phyloP scores from a whole-genome alignment of 2,797 vertebrate genomes.

The Nothura maculosa region DNA sequence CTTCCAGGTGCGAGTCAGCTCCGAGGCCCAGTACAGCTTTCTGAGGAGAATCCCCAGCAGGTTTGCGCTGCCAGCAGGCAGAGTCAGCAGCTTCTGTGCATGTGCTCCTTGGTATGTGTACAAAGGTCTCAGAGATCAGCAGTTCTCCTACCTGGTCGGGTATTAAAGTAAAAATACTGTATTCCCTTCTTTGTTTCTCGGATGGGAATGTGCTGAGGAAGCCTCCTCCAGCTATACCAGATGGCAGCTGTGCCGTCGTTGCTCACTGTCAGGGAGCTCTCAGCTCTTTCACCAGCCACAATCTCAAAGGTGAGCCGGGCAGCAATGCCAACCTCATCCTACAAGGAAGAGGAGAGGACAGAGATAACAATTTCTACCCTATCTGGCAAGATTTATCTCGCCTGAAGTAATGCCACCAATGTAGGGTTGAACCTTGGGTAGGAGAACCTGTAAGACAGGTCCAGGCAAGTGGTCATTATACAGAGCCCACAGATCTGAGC shows the following conservation, averaged over 20 bases:
- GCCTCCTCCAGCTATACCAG: conserved; percentile 91
- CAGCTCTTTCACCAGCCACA: conserved; percentile 80
- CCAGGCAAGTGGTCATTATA: not conserved
- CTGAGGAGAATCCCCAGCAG: not conserved
- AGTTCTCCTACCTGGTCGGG: conserved; percentile 82
- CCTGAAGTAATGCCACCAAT: not conserved
- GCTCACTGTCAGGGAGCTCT: conserved; percentile 83
- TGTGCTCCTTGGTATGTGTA: not conserved
- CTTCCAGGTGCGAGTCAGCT: conserved; percentile 38
- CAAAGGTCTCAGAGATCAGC: not conserved
- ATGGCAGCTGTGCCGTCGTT: conserved; percentile 90
- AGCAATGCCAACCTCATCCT: conserved; percentile 87
- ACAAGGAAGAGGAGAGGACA: not conserved
- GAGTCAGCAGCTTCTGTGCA: not conserved
- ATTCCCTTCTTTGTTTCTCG: conserved; percentile 57
- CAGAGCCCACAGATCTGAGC: not conserved
- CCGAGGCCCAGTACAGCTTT: not conserved
- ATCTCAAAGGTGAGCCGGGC: conserved; percentile 87
- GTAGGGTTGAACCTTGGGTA: not conserved
- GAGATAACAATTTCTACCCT: not conserved
- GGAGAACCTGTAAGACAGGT: not conserved
- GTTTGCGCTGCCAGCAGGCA: conserved; percentile 10
- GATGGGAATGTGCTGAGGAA: conserved; percentile 72
- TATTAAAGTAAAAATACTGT: conserved; percentile 89
- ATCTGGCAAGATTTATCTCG: not conserved